Base-by-base conservation (phyloP, 2,888 invertebrate genomes). In the Conistra vaccinii region DNA sequence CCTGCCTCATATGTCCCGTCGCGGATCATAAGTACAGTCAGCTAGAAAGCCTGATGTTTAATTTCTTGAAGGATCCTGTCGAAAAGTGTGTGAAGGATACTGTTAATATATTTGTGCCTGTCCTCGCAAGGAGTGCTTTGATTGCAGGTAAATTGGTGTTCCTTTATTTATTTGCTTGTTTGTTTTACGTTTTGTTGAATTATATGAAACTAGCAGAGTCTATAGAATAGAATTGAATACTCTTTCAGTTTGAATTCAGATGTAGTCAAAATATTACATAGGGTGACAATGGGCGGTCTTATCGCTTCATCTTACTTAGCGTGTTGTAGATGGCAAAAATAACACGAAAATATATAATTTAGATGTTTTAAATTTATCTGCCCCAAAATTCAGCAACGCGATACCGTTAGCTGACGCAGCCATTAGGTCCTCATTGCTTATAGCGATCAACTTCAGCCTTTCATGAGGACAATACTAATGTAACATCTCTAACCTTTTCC, bases 11-110 rank as follows among this genome's bases (percentile, higher is more conserved):
- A 76, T 95, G 95, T 78, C 94, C 96, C 0, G 95, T 96, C 0
- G 94, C 95, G 0, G 95, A 95, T 29, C 94, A 96, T 76, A 96
- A 96, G 80, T 96, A 96, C 77, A 89, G 87, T 0, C 96, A 96
- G 79, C 79, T 96, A 68, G 96, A 96, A 90, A 94, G 92, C 89
- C 88, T 96, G 67, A 91, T 96, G 93, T 95, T 96, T 80, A 94
- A 90, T 70, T 95, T 96, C 79, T 83, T 96, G 48, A 95, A 92
- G 85, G 96, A 96, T 74, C 93, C 94, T 0, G 90, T 93, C 3
- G 95, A 95, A 63, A 94, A 91, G 63, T 94, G 94, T 89, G 94
- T 95, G 0, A 94, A 93, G 81, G 95, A 96, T 81, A 91, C 96
- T 10, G 92, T 96, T 12, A 89, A 89, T 86, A 90, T 95, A 29